phyloP scores from a whole-genome alignment of 2,888 invertebrate species.

The Cryptus armator region DNA sequence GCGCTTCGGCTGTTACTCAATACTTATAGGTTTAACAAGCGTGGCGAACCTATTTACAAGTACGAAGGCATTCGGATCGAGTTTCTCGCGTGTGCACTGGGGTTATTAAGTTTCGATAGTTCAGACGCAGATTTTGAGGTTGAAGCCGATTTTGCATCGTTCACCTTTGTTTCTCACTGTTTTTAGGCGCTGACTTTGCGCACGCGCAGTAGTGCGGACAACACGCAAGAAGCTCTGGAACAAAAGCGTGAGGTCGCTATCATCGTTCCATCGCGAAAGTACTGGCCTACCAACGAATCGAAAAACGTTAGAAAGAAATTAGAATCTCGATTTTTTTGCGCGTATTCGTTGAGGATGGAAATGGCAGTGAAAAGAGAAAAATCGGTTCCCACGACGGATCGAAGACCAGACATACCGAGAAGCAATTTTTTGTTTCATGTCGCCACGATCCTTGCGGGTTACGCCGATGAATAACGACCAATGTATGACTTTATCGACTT shows the following conservation, averaged over 20 bases:
- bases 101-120: not conserved
- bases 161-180: no score
- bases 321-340: not conserved
- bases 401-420: not conserved
- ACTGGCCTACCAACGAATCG: not conserved
- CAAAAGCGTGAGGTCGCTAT: slow-evolving; percentile 18
- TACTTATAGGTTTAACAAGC: slow-evolving; percentile 14
- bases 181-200: not conserved
- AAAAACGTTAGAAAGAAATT: not conserved
- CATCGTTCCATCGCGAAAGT: slow-evolving; percentile 36
- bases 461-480: not conserved
- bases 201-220: not conserved
- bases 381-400: not conserved
- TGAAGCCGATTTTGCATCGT: not conserved
- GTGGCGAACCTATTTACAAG: slow-evolving; percentile 57
- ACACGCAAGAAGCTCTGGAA: slow-evolving; percentile 21
- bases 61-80: not conserved
- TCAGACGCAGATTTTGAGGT: not conserved
- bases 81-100: slow-evolving; percentile 39
- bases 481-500: slow-evolving; percentile 34
- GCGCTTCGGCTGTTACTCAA: not conserved
- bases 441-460: not conserved
- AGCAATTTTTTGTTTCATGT: slow-evolving; percentile 10
- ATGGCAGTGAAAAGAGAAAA: not conserved
- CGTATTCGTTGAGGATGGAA: not conserved